A percentile compares a stretch with the other conserved stretches of the same genome.
phyloP scores from a whole-genome alignment of 2,113 vertebrate species.

The Setophaga kirtlandii region DNA sequence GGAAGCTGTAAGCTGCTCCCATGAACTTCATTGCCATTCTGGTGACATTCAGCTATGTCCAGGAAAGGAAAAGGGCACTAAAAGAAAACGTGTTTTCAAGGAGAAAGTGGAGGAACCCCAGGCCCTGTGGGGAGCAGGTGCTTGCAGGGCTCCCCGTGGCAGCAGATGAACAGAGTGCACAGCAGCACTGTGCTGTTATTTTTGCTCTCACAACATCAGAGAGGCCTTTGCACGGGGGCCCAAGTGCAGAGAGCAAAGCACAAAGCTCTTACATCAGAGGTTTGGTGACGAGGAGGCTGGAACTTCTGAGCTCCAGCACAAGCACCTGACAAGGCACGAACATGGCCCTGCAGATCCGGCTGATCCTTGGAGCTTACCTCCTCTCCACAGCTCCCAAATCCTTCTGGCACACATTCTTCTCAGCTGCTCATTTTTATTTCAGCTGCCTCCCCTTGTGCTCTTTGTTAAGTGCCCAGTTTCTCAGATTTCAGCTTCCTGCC shows the following conservation, averaged over 20 bases:
- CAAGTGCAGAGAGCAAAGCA: not conserved
- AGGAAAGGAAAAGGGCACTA: not conserved
- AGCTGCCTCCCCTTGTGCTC: not conserved
- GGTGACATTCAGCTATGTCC: not conserved
- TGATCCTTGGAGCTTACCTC: not conserved
- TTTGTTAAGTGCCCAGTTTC: constrained; percentile 5
- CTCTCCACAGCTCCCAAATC: not conserved
- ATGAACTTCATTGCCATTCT: not conserved
- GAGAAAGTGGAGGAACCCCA: not conserved
- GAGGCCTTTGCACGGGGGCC: constrained; percentile 19
- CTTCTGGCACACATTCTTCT: not conserved
- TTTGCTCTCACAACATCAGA: not conserved
- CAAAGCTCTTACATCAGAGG: not conserved
- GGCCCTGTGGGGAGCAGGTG: not conserved
- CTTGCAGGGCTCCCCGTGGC: not conserved
- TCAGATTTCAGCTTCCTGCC: constrained; percentile 41
- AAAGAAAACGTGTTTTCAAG: not conserved
- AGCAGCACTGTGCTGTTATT: not conserved
- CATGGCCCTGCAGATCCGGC: not conserved
- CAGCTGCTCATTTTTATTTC: not conserved
- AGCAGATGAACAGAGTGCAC: not conserved
- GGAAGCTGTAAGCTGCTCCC: not conserved
- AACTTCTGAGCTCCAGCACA: not conserved
- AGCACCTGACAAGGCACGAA: not conserved
- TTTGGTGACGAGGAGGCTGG: not conserved